Conservation (phyloP, 2,888 invertebrate species). For the Trachelus iudaicus region DNA sequence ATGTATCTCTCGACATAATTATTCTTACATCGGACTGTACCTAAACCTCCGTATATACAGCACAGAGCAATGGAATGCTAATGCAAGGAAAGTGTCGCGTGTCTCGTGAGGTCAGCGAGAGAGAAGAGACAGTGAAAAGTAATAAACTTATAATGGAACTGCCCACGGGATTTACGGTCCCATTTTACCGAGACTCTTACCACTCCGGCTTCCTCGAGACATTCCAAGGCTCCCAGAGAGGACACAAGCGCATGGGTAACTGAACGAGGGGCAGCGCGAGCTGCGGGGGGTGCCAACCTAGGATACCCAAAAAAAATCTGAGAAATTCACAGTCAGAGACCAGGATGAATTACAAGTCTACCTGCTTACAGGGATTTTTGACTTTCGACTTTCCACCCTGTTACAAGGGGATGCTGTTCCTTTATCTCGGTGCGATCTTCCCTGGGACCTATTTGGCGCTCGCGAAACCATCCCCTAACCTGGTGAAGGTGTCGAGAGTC, state of each 20-base stretch:
- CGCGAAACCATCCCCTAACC: background rate
- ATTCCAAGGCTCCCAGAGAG: background rate
- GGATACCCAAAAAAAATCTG: background rate
- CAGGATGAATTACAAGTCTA: slow-evolving; percentile 36
- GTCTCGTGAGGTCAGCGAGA: slow-evolving; percentile 4
- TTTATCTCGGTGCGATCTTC: slow-evolving; percentile 1
- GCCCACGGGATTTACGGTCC: slow-evolving; percentile 48
- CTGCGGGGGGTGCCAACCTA: background rate
- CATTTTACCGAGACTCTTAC: slow-evolving; percentile 11
- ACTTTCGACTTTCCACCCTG: slow-evolving; percentile 29
- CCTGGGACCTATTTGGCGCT: background rate
- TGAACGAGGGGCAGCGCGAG: background rate
- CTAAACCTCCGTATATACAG: background rate
- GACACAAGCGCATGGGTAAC: background rate
- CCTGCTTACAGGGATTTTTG: slow-evolving; percentile 28
- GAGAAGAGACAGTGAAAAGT: slow-evolving; percentile 38
- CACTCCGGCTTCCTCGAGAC: background rate
- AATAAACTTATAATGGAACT: slow-evolving; percentile 56
- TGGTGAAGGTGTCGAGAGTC: background rate
- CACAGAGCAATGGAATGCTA: background rate
- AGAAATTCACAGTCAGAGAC: background rate
- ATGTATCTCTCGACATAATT: background rate
- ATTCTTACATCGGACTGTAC: background rate
- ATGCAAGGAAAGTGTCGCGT: slow-evolving; percentile 4
- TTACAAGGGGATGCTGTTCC: slow-evolving; percentile 6